Evolutionary conservation across 2,888 invertebrate genomes (phyloP), one percentile per base, ranked within the genome.

Genomic region (Tinea trinotella): DNA sequence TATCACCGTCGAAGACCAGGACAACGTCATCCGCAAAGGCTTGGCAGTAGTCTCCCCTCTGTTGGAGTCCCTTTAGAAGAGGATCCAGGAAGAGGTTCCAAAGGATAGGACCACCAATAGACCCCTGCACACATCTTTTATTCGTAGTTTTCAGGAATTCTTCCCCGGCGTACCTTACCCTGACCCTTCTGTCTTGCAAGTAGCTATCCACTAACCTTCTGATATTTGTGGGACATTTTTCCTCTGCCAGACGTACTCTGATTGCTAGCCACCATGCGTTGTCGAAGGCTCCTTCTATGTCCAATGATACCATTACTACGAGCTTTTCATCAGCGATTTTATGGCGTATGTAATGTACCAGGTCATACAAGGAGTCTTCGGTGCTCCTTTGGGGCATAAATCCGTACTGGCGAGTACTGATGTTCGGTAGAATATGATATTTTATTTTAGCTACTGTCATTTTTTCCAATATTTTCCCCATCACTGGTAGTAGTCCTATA

Each of bases 1-100:
- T 3, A 2, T 54, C 55, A 0, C 58, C 53, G 0, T 60, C 13
- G 0, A 61, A n/a, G 0, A 63, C 44, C n/a, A 50, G 50, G 4
- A 24, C 24, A 10, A 50, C 13, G 12, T 63, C 60, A 20, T 62
- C 62, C 0, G 61, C 61, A 20, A 60, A 63, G 0, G 61, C 63
- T 17, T 62, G 60, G 3, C 55, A 48, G 15, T 58, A 56, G 0
- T 30, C 44, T 1, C 36, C 50, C 0, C 10, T 6, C 0, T n/a
- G n/a, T 0, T 56, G 36, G 0, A 55, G 3, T 1, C 17, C 10
- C 0, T 46, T 15, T 0, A 61, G 46, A 0, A 61, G 55, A 0
- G 57, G 56, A 34, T 62, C 57, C 6, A 62, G 54, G 1, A 57
- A 15, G 0, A 61, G 0, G 46, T 62, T 60, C 60, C 61, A 61